Evolutionary conservation across 2,113 vertebrate genomes (phyloP).

Genomic region (Lasiurus cinereus): DNA sequence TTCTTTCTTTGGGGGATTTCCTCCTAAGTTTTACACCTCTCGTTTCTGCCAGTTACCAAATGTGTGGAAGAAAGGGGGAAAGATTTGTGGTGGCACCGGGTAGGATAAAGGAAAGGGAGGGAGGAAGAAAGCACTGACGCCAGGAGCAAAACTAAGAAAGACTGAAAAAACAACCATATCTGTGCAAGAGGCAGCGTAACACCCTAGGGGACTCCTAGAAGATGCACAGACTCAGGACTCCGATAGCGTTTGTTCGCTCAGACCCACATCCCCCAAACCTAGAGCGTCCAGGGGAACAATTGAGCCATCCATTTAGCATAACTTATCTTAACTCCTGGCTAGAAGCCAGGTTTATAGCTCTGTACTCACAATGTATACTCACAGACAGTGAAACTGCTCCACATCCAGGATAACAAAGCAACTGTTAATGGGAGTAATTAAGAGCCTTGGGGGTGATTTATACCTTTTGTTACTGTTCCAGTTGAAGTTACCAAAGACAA

Average conservation of each 20-base stretch:
- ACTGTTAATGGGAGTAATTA: conserved; percentile 84
- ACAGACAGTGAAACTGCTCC: conserved; percentile 63
- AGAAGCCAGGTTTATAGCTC: conserved; percentile 60
- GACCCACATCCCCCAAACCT: conserved; percentile 54
- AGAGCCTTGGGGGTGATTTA: conserved; percentile 83
- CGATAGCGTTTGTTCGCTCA: neutral
- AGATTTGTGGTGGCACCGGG: neutral
- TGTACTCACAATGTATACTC: conserved; percentile 66
- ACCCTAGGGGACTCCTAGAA: neutral
- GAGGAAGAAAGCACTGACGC: neutral
- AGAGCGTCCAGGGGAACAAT: conserved; percentile 58
- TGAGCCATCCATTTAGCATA: conserved; percentile 35
- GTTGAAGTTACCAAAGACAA: conserved; percentile 82
- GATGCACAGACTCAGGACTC: neutral
- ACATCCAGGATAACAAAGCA: conserved; percentile 72
- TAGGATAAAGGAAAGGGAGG: neutral
- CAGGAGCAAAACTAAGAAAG: conserved; percentile 34
- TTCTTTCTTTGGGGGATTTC: neutral
- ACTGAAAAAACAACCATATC: conserved; percentile 43
- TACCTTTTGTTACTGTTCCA: conserved; percentile 82
- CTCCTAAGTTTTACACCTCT: neutral
- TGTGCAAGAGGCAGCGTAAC: neutral
- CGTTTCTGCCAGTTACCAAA: neutral
- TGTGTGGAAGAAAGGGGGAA: neutral
- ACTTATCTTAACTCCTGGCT: conserved; percentile 72